Evolutionary conservation across 2,113 vertebrate species (phyloP).

Genomic region (Ciconia boyciana): DNA sequence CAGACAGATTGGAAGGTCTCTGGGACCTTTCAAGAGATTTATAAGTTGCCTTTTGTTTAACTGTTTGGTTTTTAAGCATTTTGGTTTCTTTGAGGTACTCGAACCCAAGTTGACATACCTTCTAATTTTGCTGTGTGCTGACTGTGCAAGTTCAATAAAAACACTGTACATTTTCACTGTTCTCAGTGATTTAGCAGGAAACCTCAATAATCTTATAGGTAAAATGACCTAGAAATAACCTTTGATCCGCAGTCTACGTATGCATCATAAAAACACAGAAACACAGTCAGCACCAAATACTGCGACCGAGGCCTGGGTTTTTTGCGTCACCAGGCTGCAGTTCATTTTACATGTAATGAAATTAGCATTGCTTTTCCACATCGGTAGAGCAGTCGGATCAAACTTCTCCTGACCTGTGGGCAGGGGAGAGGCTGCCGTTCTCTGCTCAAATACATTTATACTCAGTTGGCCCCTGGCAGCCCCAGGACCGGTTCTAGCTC

Average conservation of each 20-base stretch:
- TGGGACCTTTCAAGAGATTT: slow-evolving; percentile 40
- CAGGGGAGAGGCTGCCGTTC: background rate
- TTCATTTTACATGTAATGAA: background rate
- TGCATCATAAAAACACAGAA: background rate
- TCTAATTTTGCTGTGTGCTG: slow-evolving; percentile 19
- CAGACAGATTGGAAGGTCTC: slow-evolving; percentile 45
- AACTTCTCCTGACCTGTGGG: background rate
- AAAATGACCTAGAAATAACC: slow-evolving; percentile 2
- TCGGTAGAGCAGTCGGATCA: fast-evolving
- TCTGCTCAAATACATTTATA: background rate
- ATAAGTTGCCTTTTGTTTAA: slow-evolving; percentile 21
- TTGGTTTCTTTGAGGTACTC: slow-evolving; percentile 29
- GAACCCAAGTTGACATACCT: background rate
- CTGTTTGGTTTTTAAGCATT: slow-evolving; percentile 5
- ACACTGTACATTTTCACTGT: background rate
- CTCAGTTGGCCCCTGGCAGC: no score
- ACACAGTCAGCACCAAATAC: background rate
- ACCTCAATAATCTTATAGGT: background rate
- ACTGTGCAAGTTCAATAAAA: slow-evolving; percentile 4
- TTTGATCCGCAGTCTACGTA: background rate
- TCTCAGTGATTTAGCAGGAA: slow-evolving; percentile 20
- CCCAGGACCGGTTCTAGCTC: background rate
- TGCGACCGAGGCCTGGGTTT: background rate
- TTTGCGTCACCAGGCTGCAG: background rate
- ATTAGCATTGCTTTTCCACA: background rate